Percentiles rank a stretch among this genome's conserved stretches.
phyloP scores from a whole-genome alignment of 2,888 invertebrate genomes.

The Pinctada fucata region DNA sequence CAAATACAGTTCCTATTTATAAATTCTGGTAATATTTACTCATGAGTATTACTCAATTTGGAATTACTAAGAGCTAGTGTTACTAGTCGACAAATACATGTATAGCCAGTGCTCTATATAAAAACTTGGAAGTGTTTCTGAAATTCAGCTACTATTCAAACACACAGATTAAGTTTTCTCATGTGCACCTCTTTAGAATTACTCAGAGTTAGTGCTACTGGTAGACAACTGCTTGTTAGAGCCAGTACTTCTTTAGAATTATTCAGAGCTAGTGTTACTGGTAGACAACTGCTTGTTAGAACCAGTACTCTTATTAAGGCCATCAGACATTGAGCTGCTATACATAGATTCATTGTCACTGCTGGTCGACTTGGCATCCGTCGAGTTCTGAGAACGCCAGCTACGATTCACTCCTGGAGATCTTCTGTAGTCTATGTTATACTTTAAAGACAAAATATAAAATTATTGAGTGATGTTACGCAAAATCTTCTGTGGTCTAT shows the following conservation, averaged over 20 bases:
- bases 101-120: too few relatives aligned
- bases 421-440: conserved; percentile 77
- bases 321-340: conserved; percentile 65
- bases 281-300: conserved; percentile 45
- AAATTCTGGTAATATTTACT: too few relatives aligned
- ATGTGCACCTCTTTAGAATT: not conserved
- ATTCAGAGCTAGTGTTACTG: conserved; percentile 33
- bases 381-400: conserved; percentile 70
- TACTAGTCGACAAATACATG: too few relatives aligned
- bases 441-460: conserved; percentile 69
- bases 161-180: too few relatives aligned
- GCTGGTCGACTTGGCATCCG: conserved; percentile 55
- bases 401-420: conserved; percentile 62
- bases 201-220: conserved; percentile 32
- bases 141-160: too few relatives aligned
- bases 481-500: not conserved
- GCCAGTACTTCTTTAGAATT: not conserved
- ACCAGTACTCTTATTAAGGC: conserved; percentile 65
- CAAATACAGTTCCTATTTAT: too few relatives aligned
- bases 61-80: too few relatives aligned
- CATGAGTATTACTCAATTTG: too few relatives aligned
- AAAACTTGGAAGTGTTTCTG: too few relatives aligned
- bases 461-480: not conserved
- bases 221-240: conserved; percentile 35
- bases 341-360: conserved; percentile 69